A percentile compares a stretch with the other conserved stretches of the same genome.
phyloP scores from a whole-genome alignment of 2,797 vertebrate species.

The Melanotaenia maccullochi region DNA sequence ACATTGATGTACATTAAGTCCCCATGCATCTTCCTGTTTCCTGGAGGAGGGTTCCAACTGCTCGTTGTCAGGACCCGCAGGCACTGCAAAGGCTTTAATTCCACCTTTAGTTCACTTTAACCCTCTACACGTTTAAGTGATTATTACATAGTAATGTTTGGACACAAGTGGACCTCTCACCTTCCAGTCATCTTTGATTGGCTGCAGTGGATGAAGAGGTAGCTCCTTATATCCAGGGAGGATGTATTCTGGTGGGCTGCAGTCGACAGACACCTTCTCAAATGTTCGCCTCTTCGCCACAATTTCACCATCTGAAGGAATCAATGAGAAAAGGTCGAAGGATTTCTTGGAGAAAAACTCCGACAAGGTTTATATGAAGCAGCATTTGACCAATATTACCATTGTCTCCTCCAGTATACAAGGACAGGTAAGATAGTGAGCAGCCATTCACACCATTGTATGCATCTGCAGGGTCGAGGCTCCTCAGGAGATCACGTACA shows the following conservation, averaged over 20 bases:
- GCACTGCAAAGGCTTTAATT: constrained; percentile 88
- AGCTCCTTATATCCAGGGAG: constrained; percentile 90
- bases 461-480: constrained; percentile 90
- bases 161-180: constrained; percentile 68
- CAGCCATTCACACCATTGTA: constrained; percentile 93
- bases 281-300: constrained; percentile 80
- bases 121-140: background rate
- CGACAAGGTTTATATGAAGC: background rate
- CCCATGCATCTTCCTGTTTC: constrained; percentile 95
- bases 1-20: constrained; percentile 94
- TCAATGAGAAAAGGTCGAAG: background rate
- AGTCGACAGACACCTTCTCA: constrained; percentile 86
- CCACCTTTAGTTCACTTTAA: background rate
- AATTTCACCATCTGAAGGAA: constrained; percentile 52
- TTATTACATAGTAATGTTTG: background rate
- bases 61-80: constrained; percentile 92
- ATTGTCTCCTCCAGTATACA: constrained; percentile 85
- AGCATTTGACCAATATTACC: constrained; percentile 79
- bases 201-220: constrained; percentile 88
- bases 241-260: constrained; percentile 89
- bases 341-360: constrained; percentile 34
- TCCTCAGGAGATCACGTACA: constrained; percentile 92
- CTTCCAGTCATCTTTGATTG: constrained; percentile 90
- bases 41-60: constrained; percentile 96
- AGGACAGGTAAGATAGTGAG: constrained; percentile 90